Percentiles rank a stretch among this genome's conserved stretches.
Conservation (phyloP, 2,888 invertebrate species). For the Tanypteryx hageni region DNA sequence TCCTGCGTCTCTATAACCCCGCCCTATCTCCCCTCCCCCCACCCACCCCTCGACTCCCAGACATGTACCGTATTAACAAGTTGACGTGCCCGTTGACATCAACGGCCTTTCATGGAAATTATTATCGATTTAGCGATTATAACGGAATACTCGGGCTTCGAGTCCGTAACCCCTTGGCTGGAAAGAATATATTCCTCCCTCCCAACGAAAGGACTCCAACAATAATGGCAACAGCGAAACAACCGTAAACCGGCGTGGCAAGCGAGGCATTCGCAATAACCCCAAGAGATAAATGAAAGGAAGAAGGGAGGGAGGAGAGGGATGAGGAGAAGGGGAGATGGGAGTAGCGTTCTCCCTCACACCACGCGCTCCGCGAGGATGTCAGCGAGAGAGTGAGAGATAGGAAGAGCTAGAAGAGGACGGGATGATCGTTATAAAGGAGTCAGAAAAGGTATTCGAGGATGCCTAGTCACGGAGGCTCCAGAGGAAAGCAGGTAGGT, state of each 20-base stretch:
- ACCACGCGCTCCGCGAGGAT: background rate
- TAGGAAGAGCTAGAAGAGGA: background rate
- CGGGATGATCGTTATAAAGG: background rate
- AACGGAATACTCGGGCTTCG: background rate
- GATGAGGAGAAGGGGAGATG: background rate
- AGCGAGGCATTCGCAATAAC: slow-evolving; percentile 34
- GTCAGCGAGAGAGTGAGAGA: background rate
- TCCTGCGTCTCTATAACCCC: background rate
- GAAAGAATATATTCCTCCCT: background rate
- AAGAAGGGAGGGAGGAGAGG: background rate
- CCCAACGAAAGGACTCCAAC: slow-evolving; percentile 26
- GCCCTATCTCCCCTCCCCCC: background rate
- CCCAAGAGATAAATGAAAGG: background rate
- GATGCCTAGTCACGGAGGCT: slow-evolving; percentile 39
- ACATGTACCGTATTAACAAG: slow-evolving; percentile 7
- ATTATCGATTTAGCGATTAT: slow-evolving; percentile 23
- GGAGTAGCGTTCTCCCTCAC: background rate
- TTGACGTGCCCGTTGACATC: slow-evolving; percentile 12
- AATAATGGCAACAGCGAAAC: slow-evolving; percentile 33
- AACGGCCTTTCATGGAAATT: slow-evolving; percentile 11
- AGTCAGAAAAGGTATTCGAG: slow-evolving; percentile 30
- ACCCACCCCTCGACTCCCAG: background rate
- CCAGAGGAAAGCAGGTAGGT: background rate
- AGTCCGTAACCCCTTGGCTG: background rate
- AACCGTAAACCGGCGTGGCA: slow-evolving; percentile 48